Conservation (phyloP, 2,888 invertebrate genomes). For the Drosophila prostipennis region DNA sequence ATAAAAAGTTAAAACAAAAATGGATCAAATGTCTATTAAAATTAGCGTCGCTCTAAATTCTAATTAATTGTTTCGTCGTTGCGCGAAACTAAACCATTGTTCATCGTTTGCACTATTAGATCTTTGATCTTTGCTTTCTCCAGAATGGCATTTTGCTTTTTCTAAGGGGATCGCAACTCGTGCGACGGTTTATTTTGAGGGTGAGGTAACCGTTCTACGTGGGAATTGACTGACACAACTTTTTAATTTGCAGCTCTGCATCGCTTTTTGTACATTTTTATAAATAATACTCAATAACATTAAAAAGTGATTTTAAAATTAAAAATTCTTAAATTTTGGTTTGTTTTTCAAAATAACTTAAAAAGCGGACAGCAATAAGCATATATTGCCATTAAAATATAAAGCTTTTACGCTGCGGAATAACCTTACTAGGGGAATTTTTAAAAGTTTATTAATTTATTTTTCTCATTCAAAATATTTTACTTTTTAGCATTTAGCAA, state of each 20-base stretch:
- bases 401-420: slow-evolving; percentile 12
- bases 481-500: slow-evolving; percentile 16
- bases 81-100: slow-evolving; percentile 4
- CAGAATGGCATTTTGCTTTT: slow-evolving; percentile 14
- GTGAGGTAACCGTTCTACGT: slow-evolving; percentile 13
- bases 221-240: slow-evolving; percentile 12
- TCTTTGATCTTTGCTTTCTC: slow-evolving; percentile 21
- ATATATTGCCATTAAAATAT: slow-evolving; percentile 10
- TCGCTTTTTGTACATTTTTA: slow-evolving; percentile 23
- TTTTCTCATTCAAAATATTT: slow-evolving; percentile 21
- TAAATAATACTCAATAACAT: slow-evolving; percentile 18
- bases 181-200: slow-evolving; percentile 16
- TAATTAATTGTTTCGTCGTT: slow-evolving; percentile 3
- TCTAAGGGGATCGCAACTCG: slow-evolving; percentile 8
- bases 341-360: slow-evolving; percentile 2
- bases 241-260: slow-evolving; percentile 36
- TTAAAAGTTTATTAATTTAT: slow-evolving; percentile 8
- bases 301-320: slow-evolving; percentile 8
- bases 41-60: neutral
- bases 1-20: slow-evolving; percentile 3
- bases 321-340: slow-evolving; percentile 2
- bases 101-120: slow-evolving; percentile 22
- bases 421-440: slow-evolving; percentile 2
- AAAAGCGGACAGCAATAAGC: slow-evolving; percentile 19
- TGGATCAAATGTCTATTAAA: neutral